phyloP scores from a whole-genome alignment of 2,113 vertebrate genomes.

The Fukomys damarensis region DNA sequence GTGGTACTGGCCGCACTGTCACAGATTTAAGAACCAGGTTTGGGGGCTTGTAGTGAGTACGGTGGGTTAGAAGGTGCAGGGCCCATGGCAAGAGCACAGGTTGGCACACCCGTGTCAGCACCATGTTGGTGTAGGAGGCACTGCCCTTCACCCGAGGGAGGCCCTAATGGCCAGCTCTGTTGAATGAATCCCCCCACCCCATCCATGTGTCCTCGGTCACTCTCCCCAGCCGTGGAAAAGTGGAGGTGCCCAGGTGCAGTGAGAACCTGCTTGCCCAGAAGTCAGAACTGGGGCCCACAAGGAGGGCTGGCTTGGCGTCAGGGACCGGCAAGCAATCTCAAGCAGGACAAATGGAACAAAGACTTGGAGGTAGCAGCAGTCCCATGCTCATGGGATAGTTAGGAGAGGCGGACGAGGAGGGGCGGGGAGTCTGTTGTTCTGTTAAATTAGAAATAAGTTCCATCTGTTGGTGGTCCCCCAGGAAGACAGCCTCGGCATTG shows the following conservation, averaged over 20 bases:
- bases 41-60: rapidly evolving
- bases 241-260: rapidly evolving
- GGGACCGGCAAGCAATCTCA: not conserved
- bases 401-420: not conserved
- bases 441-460: slow-evolving; percentile 43
- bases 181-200: no score
- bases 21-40: not conserved
- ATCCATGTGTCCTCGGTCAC: not conserved
- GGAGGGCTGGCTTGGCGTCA: not conserved
- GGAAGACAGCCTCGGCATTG: not conserved
- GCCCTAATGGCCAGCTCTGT: rapidly evolving
- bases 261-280: rapidly evolving
- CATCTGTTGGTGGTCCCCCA: not conserved
- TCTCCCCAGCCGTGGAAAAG: not conserved
- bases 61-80: not conserved
- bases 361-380: not conserved
- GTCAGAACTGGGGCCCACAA: rapidly evolving
- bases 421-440: not conserved
- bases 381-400: not conserved
- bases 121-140: rapidly evolving
- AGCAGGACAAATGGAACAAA: not conserved
- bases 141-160: not conserved
- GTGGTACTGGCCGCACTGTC: rapidly evolving
- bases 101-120: rapidly evolving
- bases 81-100: no score